phyloP scores from a whole-genome alignment of 92 coral and sea anemone genomes.

The Zoanthus solanderi region DNA sequence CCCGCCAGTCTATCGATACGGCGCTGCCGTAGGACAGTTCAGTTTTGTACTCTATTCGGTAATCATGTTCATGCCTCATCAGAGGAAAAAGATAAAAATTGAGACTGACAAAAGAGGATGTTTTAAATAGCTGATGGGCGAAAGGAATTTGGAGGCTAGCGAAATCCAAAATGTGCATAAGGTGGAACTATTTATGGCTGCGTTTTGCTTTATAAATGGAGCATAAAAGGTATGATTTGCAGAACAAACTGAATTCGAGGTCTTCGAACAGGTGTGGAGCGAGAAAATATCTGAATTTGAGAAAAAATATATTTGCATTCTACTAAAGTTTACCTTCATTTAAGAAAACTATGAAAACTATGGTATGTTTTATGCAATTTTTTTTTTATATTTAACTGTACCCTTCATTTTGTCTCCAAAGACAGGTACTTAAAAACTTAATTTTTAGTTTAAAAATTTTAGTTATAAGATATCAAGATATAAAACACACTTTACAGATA shows the following conservation, averaged over 20 bases:
- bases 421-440: too few relatives aligned
- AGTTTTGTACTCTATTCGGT: background rate
- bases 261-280: too few relatives aligned
- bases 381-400: too few relatives aligned
- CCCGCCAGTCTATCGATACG: background rate
- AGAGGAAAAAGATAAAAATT: background rate
- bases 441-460: too few relatives aligned
- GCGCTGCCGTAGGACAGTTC: background rate
- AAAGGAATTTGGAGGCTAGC: constrained; percentile 6
- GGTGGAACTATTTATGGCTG: background rate
- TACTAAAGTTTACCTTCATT: background rate
- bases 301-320: background rate
- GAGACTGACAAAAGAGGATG: background rate
- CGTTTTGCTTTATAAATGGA: background rate
- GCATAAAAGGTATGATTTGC: background rate
- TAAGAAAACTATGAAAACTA: background rate
- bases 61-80: background rate
- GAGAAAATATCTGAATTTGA: background rate
- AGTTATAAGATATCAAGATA: too few relatives aligned
- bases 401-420: too few relatives aligned
- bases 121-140: background rate
- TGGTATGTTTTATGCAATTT: background rate
- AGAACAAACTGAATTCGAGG: background rate
- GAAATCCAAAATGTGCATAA: background rate
- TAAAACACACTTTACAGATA: too few relatives aligned